phyloP scores from a whole-genome alignment of 2,888 invertebrate genomes.

The Morpho deidamia region DNA sequence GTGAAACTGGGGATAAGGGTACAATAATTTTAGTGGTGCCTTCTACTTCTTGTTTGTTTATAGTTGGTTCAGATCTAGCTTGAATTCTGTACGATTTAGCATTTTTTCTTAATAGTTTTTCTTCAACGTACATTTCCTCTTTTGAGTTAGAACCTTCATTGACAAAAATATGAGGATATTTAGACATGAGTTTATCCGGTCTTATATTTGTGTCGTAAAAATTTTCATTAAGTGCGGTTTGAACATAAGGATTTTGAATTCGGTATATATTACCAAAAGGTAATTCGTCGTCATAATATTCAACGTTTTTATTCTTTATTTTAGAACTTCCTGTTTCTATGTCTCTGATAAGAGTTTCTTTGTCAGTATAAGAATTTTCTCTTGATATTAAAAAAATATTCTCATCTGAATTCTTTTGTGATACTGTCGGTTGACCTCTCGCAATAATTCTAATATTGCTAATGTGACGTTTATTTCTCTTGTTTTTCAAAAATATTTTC shows the following conservation, averaged over 20 bases:
- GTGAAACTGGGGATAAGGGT: background rate
- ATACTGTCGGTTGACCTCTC: constrained; percentile 36
- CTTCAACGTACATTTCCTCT: constrained; percentile 30
- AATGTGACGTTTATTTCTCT: constrained; percentile 52
- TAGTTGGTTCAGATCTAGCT: constrained; percentile 2
- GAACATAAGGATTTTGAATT: constrained; percentile 24
- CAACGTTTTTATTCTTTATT: constrained; percentile 24
- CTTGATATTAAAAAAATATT: constrained; percentile 48
- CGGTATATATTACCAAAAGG: constrained; percentile 29
- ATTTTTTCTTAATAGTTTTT: constrained; percentile 2
- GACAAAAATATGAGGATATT: constrained; percentile 61
- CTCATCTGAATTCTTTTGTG: constrained; percentile 40
- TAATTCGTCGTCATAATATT: constrained; percentile 28
- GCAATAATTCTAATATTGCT: constrained; percentile 55
- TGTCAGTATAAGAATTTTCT: constrained; percentile 48
- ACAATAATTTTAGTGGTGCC: constrained; percentile 8
- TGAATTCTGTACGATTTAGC: constrained; percentile 17
- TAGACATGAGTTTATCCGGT: constrained; percentile 50
- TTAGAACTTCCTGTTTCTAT: constrained; percentile 31
- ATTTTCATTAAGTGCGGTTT: constrained; percentile 24
- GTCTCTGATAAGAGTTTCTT: constrained; percentile 41
- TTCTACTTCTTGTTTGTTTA: constrained; percentile 13
- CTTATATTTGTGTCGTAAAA: constrained; percentile 35
- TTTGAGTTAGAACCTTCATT: constrained; percentile 43
- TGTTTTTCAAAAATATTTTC: constrained; percentile 42